Conservation (phyloP, 2,113 vertebrate species). For the Procavia capensis region DNA sequence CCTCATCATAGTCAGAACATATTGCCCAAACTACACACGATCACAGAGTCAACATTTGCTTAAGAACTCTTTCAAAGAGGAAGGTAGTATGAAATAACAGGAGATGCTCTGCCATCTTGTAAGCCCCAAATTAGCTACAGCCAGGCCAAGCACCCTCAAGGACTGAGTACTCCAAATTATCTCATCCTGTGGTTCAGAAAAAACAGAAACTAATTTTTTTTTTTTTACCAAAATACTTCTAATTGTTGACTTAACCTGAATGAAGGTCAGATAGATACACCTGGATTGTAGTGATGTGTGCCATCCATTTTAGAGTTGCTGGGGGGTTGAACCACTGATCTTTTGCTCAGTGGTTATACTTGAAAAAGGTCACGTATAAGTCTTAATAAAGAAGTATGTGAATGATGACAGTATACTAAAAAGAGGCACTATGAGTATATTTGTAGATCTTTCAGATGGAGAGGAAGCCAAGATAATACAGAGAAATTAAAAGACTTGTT, state of each 20-base stretch:
- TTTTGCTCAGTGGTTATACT: not conserved
- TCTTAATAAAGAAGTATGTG: slow-evolving; percentile 42
- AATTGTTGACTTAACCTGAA: slow-evolving; percentile 63
- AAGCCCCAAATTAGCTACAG: slow-evolving; percentile 54
- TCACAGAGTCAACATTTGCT: slow-evolving; percentile 85
- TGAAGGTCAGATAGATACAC: slow-evolving; percentile 30
- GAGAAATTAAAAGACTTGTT: no score
- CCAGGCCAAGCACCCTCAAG: slow-evolving; percentile 62
- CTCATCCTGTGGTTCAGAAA: slow-evolving; percentile 69
- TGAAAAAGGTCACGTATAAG: not conserved
- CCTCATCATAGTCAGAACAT: slow-evolving; percentile 80
- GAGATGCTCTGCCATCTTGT: slow-evolving; percentile 66
- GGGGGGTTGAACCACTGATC: not conserved
- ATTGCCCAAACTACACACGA: slow-evolving; percentile 82
- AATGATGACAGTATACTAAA: no score
- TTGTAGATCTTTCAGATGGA: no score
- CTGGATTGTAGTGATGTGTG: not conserved
- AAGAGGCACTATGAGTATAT: no score
- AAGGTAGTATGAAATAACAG: slow-evolving; percentile 78
- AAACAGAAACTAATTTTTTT: slow-evolving; percentile 70
- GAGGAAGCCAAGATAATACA: no score
- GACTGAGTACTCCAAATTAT: slow-evolving; percentile 69
- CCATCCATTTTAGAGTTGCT: not conserved
- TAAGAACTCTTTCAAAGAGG: slow-evolving; percentile 81
- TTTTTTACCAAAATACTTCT: slow-evolving; percentile 67